A percentile compares a stretch with the other conserved stretches of the same genome.
Conservation (phyloP, 2,888 invertebrate genomes). For the Asteroscopus sphinx region DNA sequence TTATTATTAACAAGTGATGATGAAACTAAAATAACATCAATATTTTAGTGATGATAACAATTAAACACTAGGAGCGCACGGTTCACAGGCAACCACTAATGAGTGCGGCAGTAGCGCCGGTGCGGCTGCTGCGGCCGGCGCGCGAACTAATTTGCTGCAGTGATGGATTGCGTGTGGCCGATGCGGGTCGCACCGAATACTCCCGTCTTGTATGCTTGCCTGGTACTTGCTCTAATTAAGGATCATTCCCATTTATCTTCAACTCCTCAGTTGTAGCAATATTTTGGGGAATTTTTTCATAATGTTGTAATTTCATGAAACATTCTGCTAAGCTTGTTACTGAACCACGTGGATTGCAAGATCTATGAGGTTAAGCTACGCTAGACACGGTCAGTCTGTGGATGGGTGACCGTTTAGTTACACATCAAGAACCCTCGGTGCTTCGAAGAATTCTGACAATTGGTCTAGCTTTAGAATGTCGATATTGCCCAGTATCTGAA, state of each 20-base stretch:
- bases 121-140: slow-evolving; percentile 78
- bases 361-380: too few relatives aligned
- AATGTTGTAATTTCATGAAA: too few relatives aligned
- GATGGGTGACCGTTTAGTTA: too few relatives aligned
- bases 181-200: slow-evolving; percentile 60
- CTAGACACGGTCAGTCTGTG: too few relatives aligned
- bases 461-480: too few relatives aligned
- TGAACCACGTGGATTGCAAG: too few relatives aligned
- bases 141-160: slow-evolving; percentile 83
- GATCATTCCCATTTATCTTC: slow-evolving; percentile 54
- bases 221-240: slow-evolving; percentile 64
- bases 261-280: slow-evolving; percentile 17
- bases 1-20: slow-evolving; percentile 16
- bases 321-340: too few relatives aligned
- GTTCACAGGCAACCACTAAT: slow-evolving; percentile 80
- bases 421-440: too few relatives aligned
- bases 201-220: slow-evolving; percentile 64
- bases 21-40: slow-evolving; percentile 45
- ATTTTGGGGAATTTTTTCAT: slow-evolving; percentile 20
- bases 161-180: slow-evolving; percentile 81
- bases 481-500: too few relatives aligned
- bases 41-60: slow-evolving; percentile 64
- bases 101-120: slow-evolving; percentile 83
- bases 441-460: too few relatives aligned
- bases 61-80: slow-evolving; percentile 71